Evolutionary conservation across 2,113 vertebrate species (phyloP), one percentile per base, ranked within the genome.

Genomic region (Gavia stellata): DNA sequence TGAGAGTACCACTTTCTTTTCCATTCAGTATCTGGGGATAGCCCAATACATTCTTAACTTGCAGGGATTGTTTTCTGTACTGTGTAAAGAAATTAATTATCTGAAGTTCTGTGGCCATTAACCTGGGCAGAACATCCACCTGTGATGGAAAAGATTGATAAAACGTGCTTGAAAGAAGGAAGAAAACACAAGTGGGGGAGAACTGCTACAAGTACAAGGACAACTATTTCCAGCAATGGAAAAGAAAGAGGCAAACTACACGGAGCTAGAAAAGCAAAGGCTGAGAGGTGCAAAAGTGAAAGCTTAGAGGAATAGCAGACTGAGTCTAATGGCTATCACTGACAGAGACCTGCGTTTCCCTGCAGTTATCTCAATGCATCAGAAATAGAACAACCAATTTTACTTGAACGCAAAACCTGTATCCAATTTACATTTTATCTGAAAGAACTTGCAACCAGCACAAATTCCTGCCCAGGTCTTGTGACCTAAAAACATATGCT

Each of bases 51-150:
- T 18, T 52, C 13, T 52, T n/a, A 72, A 28, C 45, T 73, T 62
- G 14, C 1, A 2, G 19, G 14, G 14, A 40, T 55, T 0, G 1
- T 24, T 88, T 65, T 71, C 12, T 14, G 25, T 21, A 38, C 8
- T 34, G 20, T 40, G 4, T 50, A 49, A 81, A 67, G 7, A 70
- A 71, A 47, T 55, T 7, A 52, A 29, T 67, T 72, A 25, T 45
- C 20, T 58, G 26, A 89, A 86, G 9, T 67, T 62, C 24, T 47
- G n/a, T 59, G 65, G 25, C 14, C 26, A 36, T 72, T 83, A 81
- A 6, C 13, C 7, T 81, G 8, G 7, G 8, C 13, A 71, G 33
- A 87, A 58, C 3, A 66, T 9, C 5, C 14, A 42, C 10, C 7
- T 72, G 12, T 44, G 19, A 21, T 24, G 11, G 10, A 42, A 91